Conservation (phyloP, 2,888 invertebrate species). For the Empis livida region DNA sequence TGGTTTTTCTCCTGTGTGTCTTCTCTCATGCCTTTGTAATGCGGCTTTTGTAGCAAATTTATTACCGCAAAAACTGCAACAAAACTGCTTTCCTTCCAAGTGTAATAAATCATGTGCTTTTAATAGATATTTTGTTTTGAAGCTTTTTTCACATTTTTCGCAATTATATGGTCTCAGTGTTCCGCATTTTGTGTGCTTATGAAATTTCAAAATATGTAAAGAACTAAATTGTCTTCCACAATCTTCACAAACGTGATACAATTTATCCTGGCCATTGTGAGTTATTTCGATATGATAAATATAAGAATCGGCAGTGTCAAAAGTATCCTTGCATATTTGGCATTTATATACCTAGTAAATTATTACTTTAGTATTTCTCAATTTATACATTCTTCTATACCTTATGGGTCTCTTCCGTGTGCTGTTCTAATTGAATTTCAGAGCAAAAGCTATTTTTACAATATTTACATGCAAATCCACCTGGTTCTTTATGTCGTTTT, state of each 20-base stretch:
- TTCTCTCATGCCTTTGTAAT: conserved; percentile 26
- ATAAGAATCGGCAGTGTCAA: conserved; percentile 27
- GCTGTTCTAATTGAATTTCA: conserved; percentile 25
- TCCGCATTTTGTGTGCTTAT: conserved; percentile 34
- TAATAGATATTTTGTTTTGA: conserved; percentile 23
- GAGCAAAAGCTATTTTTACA: conserved; percentile 28
- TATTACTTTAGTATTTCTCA: background rate
- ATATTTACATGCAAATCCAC: conserved; percentile 31
- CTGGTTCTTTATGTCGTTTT: conserved; percentile 32
- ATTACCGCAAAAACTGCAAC: conserved; percentile 28
- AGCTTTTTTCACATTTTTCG: conserved; percentile 25
- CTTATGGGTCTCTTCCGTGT: conserved; percentile 22
- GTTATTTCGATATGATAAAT: conserved; percentile 29
- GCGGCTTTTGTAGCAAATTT: conserved; percentile 24
- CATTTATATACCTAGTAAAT: conserved; percentile 19
- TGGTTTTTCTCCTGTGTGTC: conserved; percentile 25
- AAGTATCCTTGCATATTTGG: conserved; percentile 26
- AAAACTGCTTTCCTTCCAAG: conserved; percentile 22
- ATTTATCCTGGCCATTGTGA: conserved; percentile 32
- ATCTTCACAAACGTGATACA: conserved; percentile 32
- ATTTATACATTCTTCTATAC: background rate
- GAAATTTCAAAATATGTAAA: conserved; percentile 29
- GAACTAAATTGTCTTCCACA: conserved; percentile 33
- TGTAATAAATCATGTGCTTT: conserved; percentile 25
- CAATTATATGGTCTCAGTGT: conserved; percentile 32